These are phyloP conservation scores for Tortrix viridana DNA, from an alignment of 2,888 invertebrate genomes.

Conservation along the genomic window DNA sequence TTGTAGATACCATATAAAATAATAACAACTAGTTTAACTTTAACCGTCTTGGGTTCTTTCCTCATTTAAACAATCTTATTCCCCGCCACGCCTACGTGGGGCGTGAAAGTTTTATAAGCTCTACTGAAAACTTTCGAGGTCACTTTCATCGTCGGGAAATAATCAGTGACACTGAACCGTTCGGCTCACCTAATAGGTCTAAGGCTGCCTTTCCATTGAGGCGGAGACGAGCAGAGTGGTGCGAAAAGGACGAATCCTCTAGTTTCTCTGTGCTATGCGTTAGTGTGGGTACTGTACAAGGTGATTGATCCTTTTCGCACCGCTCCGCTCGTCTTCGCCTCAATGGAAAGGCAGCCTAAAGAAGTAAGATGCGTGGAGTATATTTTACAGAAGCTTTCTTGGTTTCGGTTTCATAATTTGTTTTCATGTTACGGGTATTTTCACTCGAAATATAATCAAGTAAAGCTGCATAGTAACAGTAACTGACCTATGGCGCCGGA, in stretches of 20 bases:
- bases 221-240: too few relatives aligned
- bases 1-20: neutral
- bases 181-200: conserved; percentile 22
- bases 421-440: conserved; percentile 8
- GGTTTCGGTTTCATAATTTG: conserved; percentile 18
- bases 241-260: too few relatives aligned
- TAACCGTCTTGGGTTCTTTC: conserved; percentile 5
- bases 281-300: too few relatives aligned
- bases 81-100: conserved; percentile 22
- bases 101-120: conserved; percentile 43
- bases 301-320: too few relatives aligned
- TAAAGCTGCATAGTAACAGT: conserved; percentile 43
- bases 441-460: conserved; percentile 22
- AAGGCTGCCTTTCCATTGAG: too few relatives aligned
- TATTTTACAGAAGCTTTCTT: conserved; percentile 9
- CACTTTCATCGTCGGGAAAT: conserved; percentile 38
- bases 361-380: neutral
- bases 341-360: too few relatives aligned
- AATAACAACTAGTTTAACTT: conserved; percentile 23
- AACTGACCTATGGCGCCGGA: conserved; percentile 72
- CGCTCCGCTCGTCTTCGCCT: too few relatives aligned
- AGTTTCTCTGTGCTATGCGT: too few relatives aligned
- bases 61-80: conserved; percentile 10
- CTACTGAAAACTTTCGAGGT: conserved; percentile 45
- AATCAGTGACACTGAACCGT: conserved; percentile 33